Conservation (phyloP, 2,888 invertebrate species). For the Keiferia lycopersicella region DNA sequence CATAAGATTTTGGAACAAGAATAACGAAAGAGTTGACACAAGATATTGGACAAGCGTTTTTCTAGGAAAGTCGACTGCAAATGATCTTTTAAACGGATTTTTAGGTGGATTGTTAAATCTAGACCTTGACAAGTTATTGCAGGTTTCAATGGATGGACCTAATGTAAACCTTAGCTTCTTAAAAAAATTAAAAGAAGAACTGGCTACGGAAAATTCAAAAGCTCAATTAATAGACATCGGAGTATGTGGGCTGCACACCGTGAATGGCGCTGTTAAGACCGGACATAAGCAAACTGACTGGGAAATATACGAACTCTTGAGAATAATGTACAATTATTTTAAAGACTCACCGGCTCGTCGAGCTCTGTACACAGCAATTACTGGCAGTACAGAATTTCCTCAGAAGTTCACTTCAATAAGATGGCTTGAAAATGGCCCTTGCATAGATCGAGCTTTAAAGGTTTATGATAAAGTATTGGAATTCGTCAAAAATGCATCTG, state of each 20-base stretch:
- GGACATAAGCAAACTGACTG: conserved; percentile 10
- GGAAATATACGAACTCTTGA: not conserved
- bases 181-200: conserved; percentile 11
- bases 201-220: conserved; percentile 16
- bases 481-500: not conserved
- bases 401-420: conserved; percentile 15
- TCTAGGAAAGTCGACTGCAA: conserved; percentile 18
- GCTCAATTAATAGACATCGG: conserved; percentile 21
- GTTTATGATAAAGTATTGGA: conserved; percentile 10
- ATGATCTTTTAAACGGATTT: conserved; percentile 20
- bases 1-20: conserved; percentile 21
- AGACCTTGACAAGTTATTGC: conserved; percentile 22
- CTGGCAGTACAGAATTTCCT: conserved; percentile 10
- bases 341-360: conserved; percentile 23
- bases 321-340: conserved; percentile 15
- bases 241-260: conserved; percentile 21
- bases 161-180: conserved; percentile 4
- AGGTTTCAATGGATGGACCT: conserved; percentile 13
- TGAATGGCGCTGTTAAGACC: conserved; percentile 18
- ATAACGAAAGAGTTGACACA: conserved; percentile 22
- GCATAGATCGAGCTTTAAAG: conserved; percentile 16
- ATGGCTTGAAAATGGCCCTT: conserved; percentile 14
- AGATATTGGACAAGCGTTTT: conserved; percentile 23
- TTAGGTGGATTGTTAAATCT: conserved; percentile 20
- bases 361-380: conserved; percentile 23